A percentile compares a stretch with the other conserved stretches of the same genome.
Evolutionary conservation across 2,888 invertebrate species (phyloP).

Genomic region (Meiosimyza platycephala): DNA sequence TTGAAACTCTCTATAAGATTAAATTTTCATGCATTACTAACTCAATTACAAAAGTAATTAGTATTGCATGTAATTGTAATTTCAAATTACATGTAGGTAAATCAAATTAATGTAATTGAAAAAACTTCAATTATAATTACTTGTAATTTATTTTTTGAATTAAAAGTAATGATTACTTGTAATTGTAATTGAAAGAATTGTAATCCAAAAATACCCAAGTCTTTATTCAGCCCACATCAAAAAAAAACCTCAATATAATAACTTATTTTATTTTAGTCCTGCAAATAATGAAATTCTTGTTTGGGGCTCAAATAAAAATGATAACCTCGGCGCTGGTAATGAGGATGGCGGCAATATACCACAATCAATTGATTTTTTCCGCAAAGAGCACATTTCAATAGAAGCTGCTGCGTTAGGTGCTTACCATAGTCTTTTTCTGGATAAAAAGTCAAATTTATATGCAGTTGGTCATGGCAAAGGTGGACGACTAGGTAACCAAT

Average conservation of each 20-base stretch:
- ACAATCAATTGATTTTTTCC: constrained; percentile 77
- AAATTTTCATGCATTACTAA: no score
- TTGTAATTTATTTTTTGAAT: no score
- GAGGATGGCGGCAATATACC: constrained; percentile 74
- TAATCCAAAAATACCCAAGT: no score
- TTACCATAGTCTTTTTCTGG: constrained; percentile 64
- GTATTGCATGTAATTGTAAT: no score
- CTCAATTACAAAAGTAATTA: no score
- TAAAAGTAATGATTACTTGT: no score
- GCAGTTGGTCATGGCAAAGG: constrained; percentile 86
- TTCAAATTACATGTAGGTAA: no score
- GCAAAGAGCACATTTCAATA: constrained; percentile 72
- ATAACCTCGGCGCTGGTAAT: constrained; percentile 81
- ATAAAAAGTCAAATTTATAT: constrained; percentile 70
- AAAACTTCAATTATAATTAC: no score
- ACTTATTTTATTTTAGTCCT: constrained; percentile 52
- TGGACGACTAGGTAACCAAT: constrained; percentile 75
- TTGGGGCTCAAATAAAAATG: constrained; percentile 89
- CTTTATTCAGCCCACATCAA: no score
- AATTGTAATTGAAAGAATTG: no score
- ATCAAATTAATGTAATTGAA: no score
- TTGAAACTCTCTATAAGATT: no score
- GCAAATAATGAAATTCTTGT: constrained; percentile 74
- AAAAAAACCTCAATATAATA: not conserved
- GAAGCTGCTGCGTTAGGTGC: constrained; percentile 70